Evolutionary conservation across 1,140 invertebrate species (phyloP).

Genomic region (Galendromus occidentalis): DNA sequence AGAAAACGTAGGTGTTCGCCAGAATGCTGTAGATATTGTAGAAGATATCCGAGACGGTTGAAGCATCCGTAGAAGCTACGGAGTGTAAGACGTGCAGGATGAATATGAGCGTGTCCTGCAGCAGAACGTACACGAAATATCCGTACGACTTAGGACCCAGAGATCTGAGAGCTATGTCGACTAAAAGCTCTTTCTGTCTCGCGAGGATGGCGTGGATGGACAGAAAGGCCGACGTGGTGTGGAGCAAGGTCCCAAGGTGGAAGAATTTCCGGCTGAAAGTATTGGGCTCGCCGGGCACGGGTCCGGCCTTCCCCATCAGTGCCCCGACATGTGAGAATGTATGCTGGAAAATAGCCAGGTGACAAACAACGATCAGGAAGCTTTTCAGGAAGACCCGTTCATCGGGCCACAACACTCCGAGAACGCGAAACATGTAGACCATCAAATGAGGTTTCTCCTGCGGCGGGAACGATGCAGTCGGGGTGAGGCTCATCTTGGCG

Average conservation of each 20-base stretch:
- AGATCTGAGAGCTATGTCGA: background rate
- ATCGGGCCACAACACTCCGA: no score
- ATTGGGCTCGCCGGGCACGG: background rate
- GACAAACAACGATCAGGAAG: background rate
- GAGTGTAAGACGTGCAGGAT: background rate
- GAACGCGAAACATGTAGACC: no score
- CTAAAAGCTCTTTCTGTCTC: background rate
- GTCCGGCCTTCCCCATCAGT: background rate
- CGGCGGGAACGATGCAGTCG: no score
- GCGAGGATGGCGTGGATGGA: background rate
- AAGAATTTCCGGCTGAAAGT: background rate
- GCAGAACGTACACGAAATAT: background rate
- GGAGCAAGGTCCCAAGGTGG: background rate
- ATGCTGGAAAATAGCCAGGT: background rate
- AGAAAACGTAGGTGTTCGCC: background rate
- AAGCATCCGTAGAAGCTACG: background rate
- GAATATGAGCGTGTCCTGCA: background rate
- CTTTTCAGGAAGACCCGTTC: background rate
- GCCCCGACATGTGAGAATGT: background rate
- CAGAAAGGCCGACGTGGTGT: background rate
- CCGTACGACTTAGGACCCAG: background rate
- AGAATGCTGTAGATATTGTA: background rate
- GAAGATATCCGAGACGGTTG: background rate
- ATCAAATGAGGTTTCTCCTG: no score
- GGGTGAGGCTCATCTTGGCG: no score